A percentile compares a stretch with the other conserved stretches of the same genome.
Conservation (phyloP, 2,888 invertebrate genomes). For the Epsilonema sp. region DNA sequence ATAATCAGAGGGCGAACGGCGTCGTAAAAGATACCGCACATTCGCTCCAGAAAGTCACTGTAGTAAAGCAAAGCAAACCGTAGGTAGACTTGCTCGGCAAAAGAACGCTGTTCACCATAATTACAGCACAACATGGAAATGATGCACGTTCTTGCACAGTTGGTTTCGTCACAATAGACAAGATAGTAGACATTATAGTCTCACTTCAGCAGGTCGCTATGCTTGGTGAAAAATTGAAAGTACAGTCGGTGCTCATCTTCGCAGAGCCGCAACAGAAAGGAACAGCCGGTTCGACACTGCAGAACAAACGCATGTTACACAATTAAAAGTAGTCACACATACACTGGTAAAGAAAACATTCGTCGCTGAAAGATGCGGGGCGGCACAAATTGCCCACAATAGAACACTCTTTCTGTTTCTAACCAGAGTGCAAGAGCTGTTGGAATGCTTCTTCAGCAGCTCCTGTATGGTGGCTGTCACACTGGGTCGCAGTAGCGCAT, state of each 20-base stretch:
- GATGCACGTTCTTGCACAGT: no score
- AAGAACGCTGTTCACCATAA: no score
- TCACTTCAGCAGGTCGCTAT: conserved; percentile 46
- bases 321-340: conserved; percentile 1
- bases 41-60: not conserved
- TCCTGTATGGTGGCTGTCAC: conserved; percentile 48
- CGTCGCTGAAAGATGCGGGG: no score
- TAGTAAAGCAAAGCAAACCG: no score
- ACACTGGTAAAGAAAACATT: no score
- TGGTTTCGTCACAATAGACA: no score
- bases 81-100: no score
- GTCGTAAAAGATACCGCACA: conserved; percentile 44
- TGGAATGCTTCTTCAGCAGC: conserved; percentile 40
- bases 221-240: conserved; percentile 61
- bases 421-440: conserved; percentile 60
- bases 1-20: conserved; percentile 76
- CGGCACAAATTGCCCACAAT: no score
- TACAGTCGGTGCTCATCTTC: conserved; percentile 81
- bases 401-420: no score
- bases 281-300: conserved; percentile 54
- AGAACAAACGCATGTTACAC: not conserved
- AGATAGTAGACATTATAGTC: no score
- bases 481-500: conserved; percentile 47
- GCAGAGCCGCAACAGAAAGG: conserved; percentile 73
- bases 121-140: no score